Evolutionary conservation across 2,797 vertebrate species (phyloP).

Genomic region (Loris lydekkerianus): DNA sequence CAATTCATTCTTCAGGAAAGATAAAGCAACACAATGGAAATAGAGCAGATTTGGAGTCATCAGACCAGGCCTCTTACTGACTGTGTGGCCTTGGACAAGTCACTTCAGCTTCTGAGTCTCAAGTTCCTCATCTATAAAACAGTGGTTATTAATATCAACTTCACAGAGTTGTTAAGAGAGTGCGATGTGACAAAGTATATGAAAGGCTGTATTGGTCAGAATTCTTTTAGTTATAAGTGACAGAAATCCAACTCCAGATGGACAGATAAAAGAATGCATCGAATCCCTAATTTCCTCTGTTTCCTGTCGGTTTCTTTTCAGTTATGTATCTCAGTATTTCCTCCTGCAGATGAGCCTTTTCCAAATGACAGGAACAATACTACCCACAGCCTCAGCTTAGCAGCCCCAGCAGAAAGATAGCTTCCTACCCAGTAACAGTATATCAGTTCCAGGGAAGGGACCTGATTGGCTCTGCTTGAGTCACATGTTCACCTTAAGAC

Average conservation of each 20-base stretch:
- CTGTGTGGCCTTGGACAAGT: background rate
- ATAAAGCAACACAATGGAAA: background rate
- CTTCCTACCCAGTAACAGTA: background rate
- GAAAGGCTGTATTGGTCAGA: background rate
- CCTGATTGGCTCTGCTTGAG: constrained; percentile 38
- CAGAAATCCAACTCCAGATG: background rate
- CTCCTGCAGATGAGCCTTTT: background rate
- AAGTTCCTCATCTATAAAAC: background rate
- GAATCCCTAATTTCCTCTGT: background rate
- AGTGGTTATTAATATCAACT: background rate
- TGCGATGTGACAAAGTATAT: background rate
- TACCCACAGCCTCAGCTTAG: background rate
- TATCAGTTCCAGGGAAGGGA: background rate
- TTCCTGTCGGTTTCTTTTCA: background rate
- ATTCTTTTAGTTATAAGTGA: constrained; percentile 20
- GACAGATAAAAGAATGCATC: background rate
- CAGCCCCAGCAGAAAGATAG: background rate
- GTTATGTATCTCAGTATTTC: background rate
- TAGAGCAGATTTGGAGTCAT: background rate
- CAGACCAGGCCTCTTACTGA: background rate
- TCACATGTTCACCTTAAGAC: constrained; percentile 16
- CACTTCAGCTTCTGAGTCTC: background rate
- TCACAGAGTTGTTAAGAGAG: background rate
- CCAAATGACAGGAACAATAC: background rate
- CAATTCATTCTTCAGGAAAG: background rate